Evolutionary conservation across 2,888 invertebrate species (phyloP), one percentile per base, ranked within the genome.

Genomic region (Camponotus fellah): DNA sequence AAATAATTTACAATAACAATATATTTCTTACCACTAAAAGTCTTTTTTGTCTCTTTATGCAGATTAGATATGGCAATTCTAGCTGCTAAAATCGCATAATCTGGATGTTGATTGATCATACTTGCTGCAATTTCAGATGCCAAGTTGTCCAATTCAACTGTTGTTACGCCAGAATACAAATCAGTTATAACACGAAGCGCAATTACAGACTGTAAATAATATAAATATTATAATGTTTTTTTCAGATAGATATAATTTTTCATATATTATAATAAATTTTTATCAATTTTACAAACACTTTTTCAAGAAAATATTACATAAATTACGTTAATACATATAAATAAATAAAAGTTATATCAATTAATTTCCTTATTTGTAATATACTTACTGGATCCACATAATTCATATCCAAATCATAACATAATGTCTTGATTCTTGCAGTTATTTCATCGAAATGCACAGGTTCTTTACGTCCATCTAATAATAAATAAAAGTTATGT

Each of bases 401-500:
- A 88, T 99, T 99, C 97, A 97, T 97, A 94, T 99, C 98, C 79
- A 99, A 96, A 32, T 98, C 98, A 95, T 99, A 99, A 94, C 99
- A 99, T 82, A 99, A 96, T 93, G 99, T 99, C 92, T 98, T 97
- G 71, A 99, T 98, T 92, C 99, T 96, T 0, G 98, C 98, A 0
- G 99, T 99, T 85, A 99, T 99, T 96, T 99, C 99, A 95, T 99
- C 99, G 94, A 99, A 98, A 95, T 98, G 98, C 0, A 99, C 98
- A 90, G 97, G 97, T 94, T 99, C 99, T 93, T 97, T 96, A 79
- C 98, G 96, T 0, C 99, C 99, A 96, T 97, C 98, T 84, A 62
- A 71, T 17, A 62, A 56, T 12, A 83, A 58, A 32, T 14, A 46
- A 65, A 37, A 49, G 5, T 17, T 2, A 12, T 17, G 12, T 12